Conservation (phyloP, 2,888 invertebrate genomes). For the Trissolcus japonicus region DNA sequence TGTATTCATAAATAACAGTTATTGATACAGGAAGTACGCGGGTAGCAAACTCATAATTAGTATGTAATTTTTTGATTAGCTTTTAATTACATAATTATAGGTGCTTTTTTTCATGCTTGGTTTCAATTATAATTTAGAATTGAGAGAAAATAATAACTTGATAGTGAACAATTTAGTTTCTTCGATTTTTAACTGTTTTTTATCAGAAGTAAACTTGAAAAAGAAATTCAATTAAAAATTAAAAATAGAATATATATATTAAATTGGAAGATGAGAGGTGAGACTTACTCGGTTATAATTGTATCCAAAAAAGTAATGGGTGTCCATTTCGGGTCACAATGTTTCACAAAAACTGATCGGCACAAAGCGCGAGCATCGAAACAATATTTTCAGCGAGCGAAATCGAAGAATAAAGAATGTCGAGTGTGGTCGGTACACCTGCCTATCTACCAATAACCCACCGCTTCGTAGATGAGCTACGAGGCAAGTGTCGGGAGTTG, state of each 20-base stretch:
- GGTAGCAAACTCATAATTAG: no score
- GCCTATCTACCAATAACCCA: conserved; percentile 55
- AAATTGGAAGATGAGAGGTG: not conserved
- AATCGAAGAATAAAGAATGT: conserved; percentile 53
- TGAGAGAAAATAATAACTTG: no score
- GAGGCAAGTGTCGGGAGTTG: conserved; percentile 42
- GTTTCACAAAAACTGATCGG: conserved; percentile 31
- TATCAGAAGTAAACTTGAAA: no score
- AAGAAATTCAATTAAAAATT: no score
- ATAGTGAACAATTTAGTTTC: not conserved
- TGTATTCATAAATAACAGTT: not conserved
- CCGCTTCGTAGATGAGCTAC: conserved; percentile 52
- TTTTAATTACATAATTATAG: no score
- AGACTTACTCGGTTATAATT: conserved; percentile 63
- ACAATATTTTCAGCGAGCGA: conserved; percentile 14
- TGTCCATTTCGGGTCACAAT: conserved; percentile 31
- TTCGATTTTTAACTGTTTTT: no score
- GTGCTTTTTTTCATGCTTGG: no score
- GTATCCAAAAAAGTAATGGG: conserved; percentile 53
- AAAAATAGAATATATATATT: no score
- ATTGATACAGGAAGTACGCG: not conserved
- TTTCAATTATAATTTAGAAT: no score
- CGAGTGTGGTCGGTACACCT: conserved; percentile 51
- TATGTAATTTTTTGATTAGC: no score
- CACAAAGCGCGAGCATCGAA: conserved; percentile 28